Base-by-base conservation (phyloP, 2,888 invertebrate genomes). In the Ochropacha duplaris region DNA sequence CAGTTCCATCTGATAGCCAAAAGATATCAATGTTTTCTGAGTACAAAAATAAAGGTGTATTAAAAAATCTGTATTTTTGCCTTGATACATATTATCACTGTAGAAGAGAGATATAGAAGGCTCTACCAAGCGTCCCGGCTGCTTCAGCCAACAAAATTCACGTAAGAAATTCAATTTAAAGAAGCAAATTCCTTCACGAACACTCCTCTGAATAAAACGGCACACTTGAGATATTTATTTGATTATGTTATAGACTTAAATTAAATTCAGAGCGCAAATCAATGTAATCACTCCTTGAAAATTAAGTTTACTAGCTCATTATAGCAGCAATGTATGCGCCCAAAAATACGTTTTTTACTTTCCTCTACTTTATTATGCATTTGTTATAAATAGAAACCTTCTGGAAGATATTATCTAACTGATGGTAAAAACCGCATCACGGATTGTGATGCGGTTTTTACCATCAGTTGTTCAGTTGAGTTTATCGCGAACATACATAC, bases 1-100 rank as follows among this genome's bases (percentile, higher is more conserved):
- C n/a, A n/a, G n/a, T n/a, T n/a, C n/a, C n/a, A n/a, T n/a, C n/a
- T n/a, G n/a, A n/a, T n/a, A n/a, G n/a, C n/a, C n/a, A 9, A 9
- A 28, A 26, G 1, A 26, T 26, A 28, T 28, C 8, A n/a, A n/a
- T n/a, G 5, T 28, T 28, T 28, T 28, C 28, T 9, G 9, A 50
- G 57, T 58, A 59, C 49, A 59, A 55, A 11, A 67, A 24, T 58
- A 60, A 61, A 59, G 36, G 59, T 57, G 56, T 61, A 51, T 11
- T n/a, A 61, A 66, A 57, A 58, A 60, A 69, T 58, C 60, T 58
- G 65, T 69, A 69, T 54, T 52, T 63, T 59, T 36, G 51, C 44
- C 34, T 54, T 58, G 57, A 57, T 55, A 57, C 57, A n/a, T 55
- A 67, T 26, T 70, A 59, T 67, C 68, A 68, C 62, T 57, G 54